phyloP scores from a whole-genome alignment of 2,113 vertebrate genomes.

The Corapipo altera region DNA sequence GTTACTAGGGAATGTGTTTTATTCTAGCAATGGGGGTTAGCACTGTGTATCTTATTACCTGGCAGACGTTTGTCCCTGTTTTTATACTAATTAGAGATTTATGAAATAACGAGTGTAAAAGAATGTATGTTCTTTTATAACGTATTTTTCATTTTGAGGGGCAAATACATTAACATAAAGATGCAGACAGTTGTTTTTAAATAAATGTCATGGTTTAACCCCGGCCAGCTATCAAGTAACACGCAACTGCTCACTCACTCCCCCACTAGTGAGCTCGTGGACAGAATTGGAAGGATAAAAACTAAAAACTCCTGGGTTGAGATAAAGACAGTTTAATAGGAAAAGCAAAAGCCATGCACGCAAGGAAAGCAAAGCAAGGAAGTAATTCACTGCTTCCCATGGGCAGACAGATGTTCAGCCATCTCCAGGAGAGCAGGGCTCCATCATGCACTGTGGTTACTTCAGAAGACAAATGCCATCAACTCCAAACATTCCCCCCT shows the following conservation, averaged over 20 bases:
- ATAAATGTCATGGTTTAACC: neutral
- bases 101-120: neutral
- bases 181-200: neutral
- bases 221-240: neutral
- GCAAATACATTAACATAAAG: neutral
- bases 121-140: neutral
- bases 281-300: neutral
- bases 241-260: neutral
- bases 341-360: neutral
- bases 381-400: neutral
- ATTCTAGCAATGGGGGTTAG: neutral
- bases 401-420: neutral
- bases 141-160: neutral
- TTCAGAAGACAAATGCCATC: neutral
- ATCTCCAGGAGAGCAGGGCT: neutral
- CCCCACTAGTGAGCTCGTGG: neutral
- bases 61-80: neutral
- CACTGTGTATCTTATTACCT: neutral
- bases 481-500: neutral
- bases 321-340: neutral
- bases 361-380: neutral
- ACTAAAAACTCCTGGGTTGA: neutral
- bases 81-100: neutral
- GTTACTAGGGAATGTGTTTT: neutral
- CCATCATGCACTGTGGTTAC: too few species aligned